These are phyloP conservation scores for Rotaria macrura DNA, from an alignment of 2,888 invertebrate genomes.

Conservation along the genomic window DNA sequence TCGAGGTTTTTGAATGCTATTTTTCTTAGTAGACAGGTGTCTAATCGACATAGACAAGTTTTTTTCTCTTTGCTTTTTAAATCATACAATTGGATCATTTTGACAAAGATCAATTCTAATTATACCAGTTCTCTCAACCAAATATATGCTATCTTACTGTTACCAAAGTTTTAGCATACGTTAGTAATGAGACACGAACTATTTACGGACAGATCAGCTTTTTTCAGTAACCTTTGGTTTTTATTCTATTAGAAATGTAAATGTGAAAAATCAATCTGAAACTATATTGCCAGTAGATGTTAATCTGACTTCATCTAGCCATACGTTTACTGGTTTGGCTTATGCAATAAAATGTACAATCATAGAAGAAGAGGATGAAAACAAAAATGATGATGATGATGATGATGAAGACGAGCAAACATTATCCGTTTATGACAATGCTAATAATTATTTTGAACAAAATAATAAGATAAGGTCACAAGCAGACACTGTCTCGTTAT, in stretches of 20 bases:
- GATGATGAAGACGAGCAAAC: not conserved
- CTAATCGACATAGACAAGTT: no score
- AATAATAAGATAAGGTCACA: constrained; percentile 11
- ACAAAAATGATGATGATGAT: not conserved
- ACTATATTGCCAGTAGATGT: not conserved
- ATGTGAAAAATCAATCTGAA: not conserved
- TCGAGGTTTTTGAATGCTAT: no score
- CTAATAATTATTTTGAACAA: not conserved
- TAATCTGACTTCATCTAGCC: not conserved
- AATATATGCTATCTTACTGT: no score
- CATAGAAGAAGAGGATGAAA: not conserved
- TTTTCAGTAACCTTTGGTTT: not conserved
- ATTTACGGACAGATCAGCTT: no score
- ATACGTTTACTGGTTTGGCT: not conserved
- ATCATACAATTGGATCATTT: no score
- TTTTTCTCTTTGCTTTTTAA: no score
- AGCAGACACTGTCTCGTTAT: not conserved
- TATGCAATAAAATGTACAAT: not conserved
- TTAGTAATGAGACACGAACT: no score
- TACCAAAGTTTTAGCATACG: no score
- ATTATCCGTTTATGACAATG: not conserved
- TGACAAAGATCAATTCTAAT: no score
- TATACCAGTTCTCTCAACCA: no score
- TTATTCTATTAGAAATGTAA: not conserved
- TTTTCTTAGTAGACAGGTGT: no score